A percentile compares a stretch with the other conserved stretches of the same genome.
phyloP scores from a whole-genome alignment of 2,797 vertebrate genomes.

The Aldrovandia affinis region DNA sequence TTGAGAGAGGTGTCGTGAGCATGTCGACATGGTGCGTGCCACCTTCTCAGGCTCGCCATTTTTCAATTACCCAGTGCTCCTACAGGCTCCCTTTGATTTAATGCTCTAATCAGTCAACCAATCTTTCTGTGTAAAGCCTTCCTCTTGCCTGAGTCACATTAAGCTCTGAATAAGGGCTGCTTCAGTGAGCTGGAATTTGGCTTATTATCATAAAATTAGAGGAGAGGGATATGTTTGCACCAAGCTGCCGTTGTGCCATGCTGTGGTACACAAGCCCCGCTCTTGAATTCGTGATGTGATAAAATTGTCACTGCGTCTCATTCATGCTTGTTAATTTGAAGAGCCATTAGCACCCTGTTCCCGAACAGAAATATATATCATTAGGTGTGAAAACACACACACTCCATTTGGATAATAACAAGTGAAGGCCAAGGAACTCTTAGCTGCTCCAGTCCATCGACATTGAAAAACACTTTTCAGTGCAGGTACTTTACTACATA shows the following conservation, averaged over 20 bases:
- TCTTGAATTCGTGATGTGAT: constrained; percentile 10
- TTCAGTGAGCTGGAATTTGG: constrained; percentile 15
- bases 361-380: constrained; percentile 8
- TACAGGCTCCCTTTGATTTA: constrained; percentile 20
- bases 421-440: neutral
- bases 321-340: constrained; percentile 18
- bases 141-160: neutral
- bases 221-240: neutral
- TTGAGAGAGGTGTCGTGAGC: constrained; percentile 16
- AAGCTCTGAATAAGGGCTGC: constrained; percentile 3
- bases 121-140: neutral
- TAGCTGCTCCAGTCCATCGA: neutral
- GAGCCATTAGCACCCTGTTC: neutral
- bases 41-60: neutral
- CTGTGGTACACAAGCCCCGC: neutral
- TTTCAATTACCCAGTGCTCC: constrained; percentile 19
- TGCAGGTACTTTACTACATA: neutral
- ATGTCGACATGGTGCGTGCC: neutral
- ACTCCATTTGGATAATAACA: constrained; percentile 1
- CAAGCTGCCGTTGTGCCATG: neutral
- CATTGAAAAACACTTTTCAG: neutral
- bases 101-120: constrained; percentile 7
- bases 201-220: constrained; percentile 36
- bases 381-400: neutral
- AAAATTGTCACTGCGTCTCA: neutral